phyloP scores from a whole-genome alignment of 2,888 invertebrate genomes.

The Eudasyphora cyanicolor region DNA sequence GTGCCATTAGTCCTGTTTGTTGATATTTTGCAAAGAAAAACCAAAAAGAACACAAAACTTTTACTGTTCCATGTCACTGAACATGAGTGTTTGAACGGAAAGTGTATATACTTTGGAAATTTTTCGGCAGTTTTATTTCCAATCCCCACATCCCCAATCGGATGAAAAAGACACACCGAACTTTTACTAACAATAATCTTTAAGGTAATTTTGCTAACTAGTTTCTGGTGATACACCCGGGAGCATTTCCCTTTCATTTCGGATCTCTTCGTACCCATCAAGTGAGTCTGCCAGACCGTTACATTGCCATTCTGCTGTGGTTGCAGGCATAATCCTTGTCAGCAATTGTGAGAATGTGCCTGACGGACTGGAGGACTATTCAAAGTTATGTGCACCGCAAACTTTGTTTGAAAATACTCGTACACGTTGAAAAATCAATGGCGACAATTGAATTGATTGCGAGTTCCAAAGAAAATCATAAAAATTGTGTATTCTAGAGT shows the following conservation, averaged over 20 bases:
- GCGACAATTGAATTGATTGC: too few relatives aligned
- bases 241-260: background rate
- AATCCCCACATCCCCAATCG: background rate
- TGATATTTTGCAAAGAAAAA: background rate
- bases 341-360: background rate
- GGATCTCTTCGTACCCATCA: background rate
- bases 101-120: background rate
- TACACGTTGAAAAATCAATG: background rate
- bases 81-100: background rate
- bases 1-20: background rate
- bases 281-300: background rate
- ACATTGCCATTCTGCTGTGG: background rate
- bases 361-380: background rate
- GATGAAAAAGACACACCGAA: background rate
- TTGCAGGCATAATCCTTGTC: background rate
- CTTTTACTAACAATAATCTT: background rate
- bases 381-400: background rate
- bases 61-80: background rate
- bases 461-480: too few relatives aligned
- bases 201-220: conserved; percentile 19
- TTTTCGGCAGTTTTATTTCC: background rate
- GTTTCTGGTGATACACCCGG: background rate
- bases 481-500: too few relatives aligned
- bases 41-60: background rate
- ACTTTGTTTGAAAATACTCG: background rate